A percentile compares a stretch with the other conserved stretches of the same genome.
These are phyloP conservation scores for Rhabdomys dilectus DNA, from an alignment of 2,113 vertebrate genomes.

Conservation along the genomic window DNA sequence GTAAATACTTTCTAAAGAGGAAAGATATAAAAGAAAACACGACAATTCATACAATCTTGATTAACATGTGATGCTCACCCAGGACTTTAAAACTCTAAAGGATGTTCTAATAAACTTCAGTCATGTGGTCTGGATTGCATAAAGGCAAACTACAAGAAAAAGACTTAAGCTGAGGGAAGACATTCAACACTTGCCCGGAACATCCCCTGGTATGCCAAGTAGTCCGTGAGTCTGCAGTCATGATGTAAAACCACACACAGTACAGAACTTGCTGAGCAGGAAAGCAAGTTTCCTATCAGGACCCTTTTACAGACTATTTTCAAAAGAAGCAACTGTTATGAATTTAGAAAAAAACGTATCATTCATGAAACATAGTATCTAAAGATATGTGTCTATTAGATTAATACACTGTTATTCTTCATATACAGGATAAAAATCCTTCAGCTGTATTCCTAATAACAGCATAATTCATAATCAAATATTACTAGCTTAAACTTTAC, in stretches of 20 bases:
- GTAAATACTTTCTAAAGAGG: slow-evolving; percentile 6
- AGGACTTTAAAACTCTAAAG: background rate
- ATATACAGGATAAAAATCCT: background rate
- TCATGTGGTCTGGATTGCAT: background rate
- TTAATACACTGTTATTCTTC: background rate
- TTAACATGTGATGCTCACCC: background rate
- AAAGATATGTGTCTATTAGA: background rate
- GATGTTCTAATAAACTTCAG: background rate
- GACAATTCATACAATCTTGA: background rate
- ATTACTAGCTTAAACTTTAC: background rate
- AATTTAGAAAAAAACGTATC: slow-evolving; percentile 33
- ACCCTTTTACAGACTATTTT: background rate
- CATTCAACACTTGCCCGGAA: background rate
- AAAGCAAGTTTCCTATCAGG: background rate
- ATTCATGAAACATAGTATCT: slow-evolving; percentile 1
- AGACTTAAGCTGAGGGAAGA: background rate
- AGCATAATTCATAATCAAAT: background rate
- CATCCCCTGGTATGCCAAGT: background rate
- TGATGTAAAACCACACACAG: background rate
- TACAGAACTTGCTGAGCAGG: background rate
- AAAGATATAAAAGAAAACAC: slow-evolving; percentile 17
- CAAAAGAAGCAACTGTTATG: background rate
- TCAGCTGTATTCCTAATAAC: background rate
- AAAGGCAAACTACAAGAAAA: background rate
- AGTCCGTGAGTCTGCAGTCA: background rate